Evolutionary conservation across 2,888 invertebrate species (phyloP).

Genomic region (Habrosyne pyritoides): DNA sequence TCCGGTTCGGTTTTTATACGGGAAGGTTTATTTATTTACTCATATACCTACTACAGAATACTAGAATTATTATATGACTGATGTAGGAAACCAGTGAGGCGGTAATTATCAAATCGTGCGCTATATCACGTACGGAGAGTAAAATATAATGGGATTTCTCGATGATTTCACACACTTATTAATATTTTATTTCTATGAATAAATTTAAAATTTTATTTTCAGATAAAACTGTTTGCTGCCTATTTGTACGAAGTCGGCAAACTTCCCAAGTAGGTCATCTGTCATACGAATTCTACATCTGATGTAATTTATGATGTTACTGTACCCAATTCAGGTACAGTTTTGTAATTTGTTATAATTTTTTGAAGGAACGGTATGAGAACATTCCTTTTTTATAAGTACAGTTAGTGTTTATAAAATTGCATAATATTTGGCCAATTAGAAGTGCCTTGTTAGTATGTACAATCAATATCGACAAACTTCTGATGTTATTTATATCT

Average conservation of each 20-base stretch:
- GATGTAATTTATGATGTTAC: background rate
- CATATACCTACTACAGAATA: background rate
- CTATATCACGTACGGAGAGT: slow-evolving; percentile 10
- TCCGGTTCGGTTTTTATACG: background rate
- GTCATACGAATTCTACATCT: background rate
- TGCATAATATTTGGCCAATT: background rate
- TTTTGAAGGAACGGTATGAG: too few species aligned
- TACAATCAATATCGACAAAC: background rate
- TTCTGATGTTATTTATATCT: too few species aligned
- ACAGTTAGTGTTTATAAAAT: background rate
- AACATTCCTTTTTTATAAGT: too few species aligned
- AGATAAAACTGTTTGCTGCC: slow-evolving; percentile 96
- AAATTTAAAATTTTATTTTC: slow-evolving; percentile 64
- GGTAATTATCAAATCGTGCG: background rate
- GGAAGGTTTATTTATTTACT: background rate
- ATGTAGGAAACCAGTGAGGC: slow-evolving; percentile 5
- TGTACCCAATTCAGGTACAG: too few species aligned
- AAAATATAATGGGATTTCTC: slow-evolving; percentile 10
- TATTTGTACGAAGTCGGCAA: slow-evolving; percentile 92
- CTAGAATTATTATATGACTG: slow-evolving; percentile 3
- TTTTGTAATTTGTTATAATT: too few species aligned
- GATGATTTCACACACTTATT: slow-evolving; percentile 5
- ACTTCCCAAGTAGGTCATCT: slow-evolving; percentile 57
- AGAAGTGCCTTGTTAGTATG: background rate
- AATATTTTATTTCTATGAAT: slow-evolving; percentile 6